phyloP scores from a whole-genome alignment of 2,113 vertebrate species.

The Nycticebus coucang region DNA sequence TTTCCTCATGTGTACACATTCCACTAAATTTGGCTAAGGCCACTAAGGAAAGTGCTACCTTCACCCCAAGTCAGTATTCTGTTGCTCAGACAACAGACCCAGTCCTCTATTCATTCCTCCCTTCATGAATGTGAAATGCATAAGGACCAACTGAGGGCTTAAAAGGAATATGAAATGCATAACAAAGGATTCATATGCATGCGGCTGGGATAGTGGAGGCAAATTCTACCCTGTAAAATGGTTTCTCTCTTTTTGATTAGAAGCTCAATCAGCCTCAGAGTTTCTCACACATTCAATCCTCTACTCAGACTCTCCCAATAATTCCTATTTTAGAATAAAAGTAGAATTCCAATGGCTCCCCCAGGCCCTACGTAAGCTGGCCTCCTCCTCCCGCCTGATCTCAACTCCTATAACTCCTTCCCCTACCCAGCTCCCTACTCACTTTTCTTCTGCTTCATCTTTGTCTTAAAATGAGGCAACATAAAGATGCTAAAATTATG shows the following conservation, averaged over 20 bases:
- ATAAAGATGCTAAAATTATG: too few species aligned
- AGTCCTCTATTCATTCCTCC: not conserved
- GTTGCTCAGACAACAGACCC: too few species aligned
- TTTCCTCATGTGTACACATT: not conserved
- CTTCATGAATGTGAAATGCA: too few species aligned
- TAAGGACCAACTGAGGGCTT: not conserved
- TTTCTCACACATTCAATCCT: not conserved
- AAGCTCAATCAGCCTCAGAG: not conserved
- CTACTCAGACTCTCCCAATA: not conserved
- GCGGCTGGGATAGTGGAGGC: not conserved
- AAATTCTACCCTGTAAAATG: not conserved
- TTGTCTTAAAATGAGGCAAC: too few species aligned
- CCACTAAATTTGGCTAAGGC: not conserved
- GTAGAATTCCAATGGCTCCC: not conserved
- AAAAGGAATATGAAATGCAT: not conserved
- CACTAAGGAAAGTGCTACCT: not conserved
- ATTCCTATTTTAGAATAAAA: not conserved
- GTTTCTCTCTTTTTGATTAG: not conserved
- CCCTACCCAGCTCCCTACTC: too few species aligned
- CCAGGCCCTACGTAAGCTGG: not conserved
- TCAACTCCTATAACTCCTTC: not conserved
- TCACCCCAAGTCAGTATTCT: too few species aligned
- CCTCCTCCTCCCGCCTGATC: not conserved
- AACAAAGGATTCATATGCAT: not conserved
- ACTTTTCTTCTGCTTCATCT: too few species aligned